Base-by-base conservation (phyloP, 2,888 invertebrate genomes). In the Lithodes maja region DNA sequence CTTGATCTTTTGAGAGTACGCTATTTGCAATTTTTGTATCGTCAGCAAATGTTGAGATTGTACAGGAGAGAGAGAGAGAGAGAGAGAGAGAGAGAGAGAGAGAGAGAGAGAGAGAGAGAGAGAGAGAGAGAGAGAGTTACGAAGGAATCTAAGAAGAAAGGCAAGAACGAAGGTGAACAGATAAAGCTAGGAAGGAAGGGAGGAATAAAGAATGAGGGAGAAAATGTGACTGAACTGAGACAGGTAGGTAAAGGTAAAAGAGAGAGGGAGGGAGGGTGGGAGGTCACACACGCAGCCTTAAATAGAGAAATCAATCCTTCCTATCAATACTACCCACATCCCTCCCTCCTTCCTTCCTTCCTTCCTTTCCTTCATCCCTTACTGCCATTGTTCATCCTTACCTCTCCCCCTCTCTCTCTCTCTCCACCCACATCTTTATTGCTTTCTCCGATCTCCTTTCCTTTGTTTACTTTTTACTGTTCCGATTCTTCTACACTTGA, bases 261-360 rank as follows among this genome's bases (percentile, higher is more conserved):
- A 61, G 61, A 61, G 61, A 61, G 61, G 61, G 61, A 61, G 61
- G 61, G 61, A 61, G 12, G 61, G 33, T 33, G 33, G 61, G 61
- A 61, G 61, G 61, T 61, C 61, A 61, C 61, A 61, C 61, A 61
- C 61, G 61, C 61, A 61, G 61, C 61, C 61, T 12, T 12, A 12
- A 61, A 61, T 61, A 61, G 61, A 61, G 61, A 61, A 61, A 61
- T 61, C 61, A 61, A 61, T 61, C 61, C 61, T 61, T 61, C 61
- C 61, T 61, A 61, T 61, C 61, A 61, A 61, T 61, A 61, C 61
- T 61, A 61, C 61, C 61, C 61, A 61, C 61, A 61, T 61, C 61
- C 61, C 61, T 61, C 61, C 61, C 61, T 61, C 5, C 61, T 61
- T 61, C 61, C 12, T 61, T 61, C 55, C 55, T 55, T 55, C 61